Evolutionary conservation across 2,797 vertebrate species (phyloP).

Genomic region (Cuculus canorus): DNA sequence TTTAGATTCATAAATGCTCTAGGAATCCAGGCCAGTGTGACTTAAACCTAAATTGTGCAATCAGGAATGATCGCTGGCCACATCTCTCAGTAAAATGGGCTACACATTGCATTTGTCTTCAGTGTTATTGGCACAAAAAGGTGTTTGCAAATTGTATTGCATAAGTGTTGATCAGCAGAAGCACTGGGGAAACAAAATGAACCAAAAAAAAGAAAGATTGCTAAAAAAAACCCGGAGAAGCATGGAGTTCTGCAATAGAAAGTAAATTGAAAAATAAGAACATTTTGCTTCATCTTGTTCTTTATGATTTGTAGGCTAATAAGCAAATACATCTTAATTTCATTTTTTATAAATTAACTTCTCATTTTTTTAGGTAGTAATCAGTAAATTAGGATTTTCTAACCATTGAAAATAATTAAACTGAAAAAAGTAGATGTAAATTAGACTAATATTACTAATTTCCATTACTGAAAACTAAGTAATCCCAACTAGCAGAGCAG

Average conservation of each 20-base stretch:
- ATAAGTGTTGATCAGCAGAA: neutral
- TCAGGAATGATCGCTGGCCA: neutral
- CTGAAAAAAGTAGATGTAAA: neutral
- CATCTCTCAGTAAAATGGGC: neutral
- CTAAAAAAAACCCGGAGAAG: neutral
- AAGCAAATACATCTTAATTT: neutral
- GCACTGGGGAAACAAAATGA: neutral
- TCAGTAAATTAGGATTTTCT: neutral
- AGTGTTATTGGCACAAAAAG: neutral
- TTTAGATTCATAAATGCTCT: neutral
- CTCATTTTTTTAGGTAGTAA: neutral
- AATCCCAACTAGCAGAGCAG: neutral
- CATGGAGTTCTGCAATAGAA: neutral
- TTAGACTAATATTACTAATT: neutral
- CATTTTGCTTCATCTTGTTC: neutral
- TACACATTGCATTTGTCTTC: neutral
- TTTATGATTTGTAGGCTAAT: neutral
- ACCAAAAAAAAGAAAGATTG: neutral
- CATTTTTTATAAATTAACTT: neutral
- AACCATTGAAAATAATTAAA: neutral
- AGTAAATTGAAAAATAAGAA: neutral
- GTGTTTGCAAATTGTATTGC: neutral
- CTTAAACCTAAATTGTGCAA: neutral
- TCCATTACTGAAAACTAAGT: neutral
- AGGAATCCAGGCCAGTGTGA: neutral